phyloP scores from a whole-genome alignment of 2,888 invertebrate species.

The Palloptera scutellata region DNA sequence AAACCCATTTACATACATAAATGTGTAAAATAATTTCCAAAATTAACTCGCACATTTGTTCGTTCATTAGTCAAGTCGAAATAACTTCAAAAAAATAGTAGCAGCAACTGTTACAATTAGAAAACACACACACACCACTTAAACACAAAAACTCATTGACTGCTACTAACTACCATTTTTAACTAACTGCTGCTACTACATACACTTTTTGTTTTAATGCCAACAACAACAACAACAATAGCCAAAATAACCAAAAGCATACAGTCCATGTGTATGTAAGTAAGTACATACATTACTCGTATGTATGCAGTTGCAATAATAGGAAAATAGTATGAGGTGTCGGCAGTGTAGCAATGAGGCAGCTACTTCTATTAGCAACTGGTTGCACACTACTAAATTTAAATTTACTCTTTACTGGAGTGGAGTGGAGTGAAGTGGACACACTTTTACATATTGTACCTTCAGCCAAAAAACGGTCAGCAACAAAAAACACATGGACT shows the following conservation, averaged over 20 bases:
- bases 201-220: neutral
- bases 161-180: neutral
- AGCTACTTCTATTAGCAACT: neutral
- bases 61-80: neutral
- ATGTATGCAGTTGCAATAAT: too few relatives aligned
- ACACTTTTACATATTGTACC: too few relatives aligned
- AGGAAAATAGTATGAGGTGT: too few relatives aligned
- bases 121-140: neutral
- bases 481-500: neutral
- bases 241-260: neutral
- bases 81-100: neutral
- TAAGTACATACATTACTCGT: too few relatives aligned
- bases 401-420: neutral
- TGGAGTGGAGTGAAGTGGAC: too few relatives aligned
- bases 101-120: neutral
- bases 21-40: too few relatives aligned
- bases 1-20: too few relatives aligned
- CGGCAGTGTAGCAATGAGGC: too few relatives aligned
- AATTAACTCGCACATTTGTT: too few relatives aligned
- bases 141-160: constrained; percentile 2
- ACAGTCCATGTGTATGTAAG: neutral
- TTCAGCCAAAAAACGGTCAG: neutral
- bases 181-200: too few relatives aligned
- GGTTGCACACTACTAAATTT: constrained; percentile 1
- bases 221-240: constrained; percentile 14